Evolutionary conservation across 2,113 vertebrate species (phyloP).

Genomic region (Sphyrna mokarran): DNA sequence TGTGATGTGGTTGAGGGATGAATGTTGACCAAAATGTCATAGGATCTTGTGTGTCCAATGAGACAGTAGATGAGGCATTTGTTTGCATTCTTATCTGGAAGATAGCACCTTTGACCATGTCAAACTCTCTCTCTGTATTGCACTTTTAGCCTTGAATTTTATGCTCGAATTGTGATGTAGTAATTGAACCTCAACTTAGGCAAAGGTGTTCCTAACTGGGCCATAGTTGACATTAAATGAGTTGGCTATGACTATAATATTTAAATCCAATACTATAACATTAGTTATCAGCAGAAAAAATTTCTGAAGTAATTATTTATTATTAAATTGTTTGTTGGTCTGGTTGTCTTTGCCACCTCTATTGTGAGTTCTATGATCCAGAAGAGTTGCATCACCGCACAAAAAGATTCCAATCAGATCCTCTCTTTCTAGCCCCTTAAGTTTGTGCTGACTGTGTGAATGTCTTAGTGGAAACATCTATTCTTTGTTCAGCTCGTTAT

Average conservation of each 20-base stretch:
- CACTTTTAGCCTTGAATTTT: background rate
- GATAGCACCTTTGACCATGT: background rate
- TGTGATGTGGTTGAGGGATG: background rate
- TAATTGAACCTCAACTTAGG: background rate
- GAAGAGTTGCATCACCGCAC: background rate
- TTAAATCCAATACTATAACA: background rate
- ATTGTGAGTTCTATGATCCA: background rate
- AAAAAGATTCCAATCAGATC: background rate
- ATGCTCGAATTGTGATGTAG: background rate
- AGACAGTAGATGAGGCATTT: background rate
- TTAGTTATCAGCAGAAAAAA: background rate
- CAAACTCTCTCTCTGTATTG: background rate
- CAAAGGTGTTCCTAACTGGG: background rate
- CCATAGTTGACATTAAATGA: background rate
- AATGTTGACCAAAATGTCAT: background rate
- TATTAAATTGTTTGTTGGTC: background rate
- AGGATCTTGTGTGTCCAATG: background rate
- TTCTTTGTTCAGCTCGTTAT: background rate
- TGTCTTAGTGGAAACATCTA: background rate
- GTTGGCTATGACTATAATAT: background rate
- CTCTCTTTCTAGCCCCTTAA: background rate
- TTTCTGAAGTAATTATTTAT: background rate
- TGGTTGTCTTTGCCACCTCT: background rate
- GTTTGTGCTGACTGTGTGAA: background rate
- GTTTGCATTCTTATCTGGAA: background rate